Conservation (phyloP, 2,113 vertebrate species). For the Gymnorhina tibicen region DNA sequence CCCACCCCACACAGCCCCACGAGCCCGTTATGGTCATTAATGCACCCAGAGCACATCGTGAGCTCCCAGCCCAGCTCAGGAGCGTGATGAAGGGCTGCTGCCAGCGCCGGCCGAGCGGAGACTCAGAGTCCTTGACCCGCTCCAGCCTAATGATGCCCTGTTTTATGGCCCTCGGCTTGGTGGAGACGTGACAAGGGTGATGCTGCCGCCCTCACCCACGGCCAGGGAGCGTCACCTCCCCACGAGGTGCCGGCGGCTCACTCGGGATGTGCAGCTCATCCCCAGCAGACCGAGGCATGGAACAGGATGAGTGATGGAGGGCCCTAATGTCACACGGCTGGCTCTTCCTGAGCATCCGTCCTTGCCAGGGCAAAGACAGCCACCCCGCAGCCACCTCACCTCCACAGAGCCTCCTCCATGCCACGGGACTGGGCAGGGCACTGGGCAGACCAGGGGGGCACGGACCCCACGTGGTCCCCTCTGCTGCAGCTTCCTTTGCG, state of each 20-base stretch:
- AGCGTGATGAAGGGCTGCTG: background rate
- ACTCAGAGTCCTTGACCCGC: background rate
- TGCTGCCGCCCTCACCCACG: background rate
- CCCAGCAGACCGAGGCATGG: background rate
- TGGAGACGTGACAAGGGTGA: background rate
- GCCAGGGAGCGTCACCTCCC: background rate
- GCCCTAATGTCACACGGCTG: accelerated
- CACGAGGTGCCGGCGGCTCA: accelerated
- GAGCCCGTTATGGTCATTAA: background rate
- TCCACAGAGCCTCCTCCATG: accelerated
- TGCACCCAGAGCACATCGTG: background rate
- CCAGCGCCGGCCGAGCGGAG: accelerated
- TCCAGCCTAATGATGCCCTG: background rate
- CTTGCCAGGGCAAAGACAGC: background rate
- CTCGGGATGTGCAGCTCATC: background rate
- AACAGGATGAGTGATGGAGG: background rate
- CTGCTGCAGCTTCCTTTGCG: background rate
- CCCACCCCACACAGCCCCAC: accelerated
- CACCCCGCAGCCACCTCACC: accelerated
- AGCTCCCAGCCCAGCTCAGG: background rate
- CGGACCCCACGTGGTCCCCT: accelerated
- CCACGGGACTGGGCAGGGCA: accelerated
- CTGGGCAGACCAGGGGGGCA: background rate
- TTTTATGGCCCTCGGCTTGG: background rate
- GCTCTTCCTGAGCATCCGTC: background rate